These are phyloP conservation scores for Euzophera pinguis DNA, from an alignment of 2,888 invertebrate genomes.

Conservation along the genomic window DNA sequence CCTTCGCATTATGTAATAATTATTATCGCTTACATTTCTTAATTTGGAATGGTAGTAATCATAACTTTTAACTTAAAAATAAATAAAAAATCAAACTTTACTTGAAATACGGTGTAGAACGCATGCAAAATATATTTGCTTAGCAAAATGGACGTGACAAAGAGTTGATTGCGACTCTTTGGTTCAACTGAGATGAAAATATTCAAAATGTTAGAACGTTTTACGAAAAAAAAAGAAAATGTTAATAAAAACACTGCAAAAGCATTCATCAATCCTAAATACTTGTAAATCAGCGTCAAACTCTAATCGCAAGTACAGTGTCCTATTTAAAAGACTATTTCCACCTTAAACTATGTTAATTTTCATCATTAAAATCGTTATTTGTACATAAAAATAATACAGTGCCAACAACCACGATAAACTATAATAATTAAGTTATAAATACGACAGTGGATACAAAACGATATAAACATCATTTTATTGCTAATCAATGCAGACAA, in stretches of 20 bases:
- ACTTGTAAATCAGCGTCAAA: constrained; percentile 29
- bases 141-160: constrained; percentile 60
- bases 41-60: constrained; percentile 77
- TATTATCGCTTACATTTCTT: constrained; percentile 71
- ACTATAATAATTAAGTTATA: constrained; percentile 70
- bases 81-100: constrained; percentile 58
- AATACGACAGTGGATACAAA: constrained; percentile 64
- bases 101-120: constrained; percentile 42
- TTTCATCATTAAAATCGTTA: constrained; percentile 70
- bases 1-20: constrained; percentile 67
- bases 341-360: constrained; percentile 64
- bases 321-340: constrained; percentile 28
- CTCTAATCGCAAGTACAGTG: constrained; percentile 27
- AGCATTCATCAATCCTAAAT: constrained; percentile 39
- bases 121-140: constrained; percentile 51
- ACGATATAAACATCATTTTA: constrained; percentile 61
- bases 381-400: constrained; percentile 77
- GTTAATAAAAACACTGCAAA: constrained; percentile 31
- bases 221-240: constrained; percentile 34
- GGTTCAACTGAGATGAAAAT: constrained; percentile 54
- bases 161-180: constrained; percentile 73
- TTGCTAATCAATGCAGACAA: constrained; percentile 48
- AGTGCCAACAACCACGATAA: constrained; percentile 73
- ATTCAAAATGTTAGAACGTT: constrained; percentile 38
- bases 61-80: constrained; percentile 71